Conservation (phyloP, 2,113 vertebrate species). For the Oophaga pumilio region DNA sequence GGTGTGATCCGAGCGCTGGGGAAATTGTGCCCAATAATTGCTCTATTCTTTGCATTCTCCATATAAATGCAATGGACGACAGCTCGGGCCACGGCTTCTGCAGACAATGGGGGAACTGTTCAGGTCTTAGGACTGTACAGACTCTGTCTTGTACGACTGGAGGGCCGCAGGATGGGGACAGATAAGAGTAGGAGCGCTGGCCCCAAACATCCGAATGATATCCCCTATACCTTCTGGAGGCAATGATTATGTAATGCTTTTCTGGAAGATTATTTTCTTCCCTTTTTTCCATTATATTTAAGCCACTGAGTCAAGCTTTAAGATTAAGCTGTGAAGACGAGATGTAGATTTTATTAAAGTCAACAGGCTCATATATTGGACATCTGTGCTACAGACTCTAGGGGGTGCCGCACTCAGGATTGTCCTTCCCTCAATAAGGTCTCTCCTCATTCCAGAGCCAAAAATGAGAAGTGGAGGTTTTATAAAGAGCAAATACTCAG, state of each 20-base stretch:
- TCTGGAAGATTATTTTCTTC: not conserved
- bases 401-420: too few relatives aligned
- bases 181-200: not conserved
- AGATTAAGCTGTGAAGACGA: too few relatives aligned
- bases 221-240: not conserved
- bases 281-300: not conserved
- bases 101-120: conserved; percentile 44
- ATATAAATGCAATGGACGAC: conserved; percentile 28
- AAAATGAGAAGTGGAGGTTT: too few relatives aligned
- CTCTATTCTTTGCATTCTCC: conserved; percentile 17
- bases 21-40: not conserved
- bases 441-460: too few relatives aligned
- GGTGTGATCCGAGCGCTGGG: not conserved
- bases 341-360: too few relatives aligned
- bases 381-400: too few relatives aligned
- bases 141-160: conserved; percentile 27
- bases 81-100: conserved; percentile 11
- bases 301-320: too few relatives aligned
- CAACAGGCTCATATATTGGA: too few relatives aligned
- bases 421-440: too few relatives aligned
- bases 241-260: not conserved
- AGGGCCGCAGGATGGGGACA: not conserved
- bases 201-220: not conserved
- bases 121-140: not conserved
- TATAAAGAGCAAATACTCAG: too few relatives aligned